Base-by-base conservation (phyloP, 2,888 invertebrate species). In the Plusia festucae region DNA sequence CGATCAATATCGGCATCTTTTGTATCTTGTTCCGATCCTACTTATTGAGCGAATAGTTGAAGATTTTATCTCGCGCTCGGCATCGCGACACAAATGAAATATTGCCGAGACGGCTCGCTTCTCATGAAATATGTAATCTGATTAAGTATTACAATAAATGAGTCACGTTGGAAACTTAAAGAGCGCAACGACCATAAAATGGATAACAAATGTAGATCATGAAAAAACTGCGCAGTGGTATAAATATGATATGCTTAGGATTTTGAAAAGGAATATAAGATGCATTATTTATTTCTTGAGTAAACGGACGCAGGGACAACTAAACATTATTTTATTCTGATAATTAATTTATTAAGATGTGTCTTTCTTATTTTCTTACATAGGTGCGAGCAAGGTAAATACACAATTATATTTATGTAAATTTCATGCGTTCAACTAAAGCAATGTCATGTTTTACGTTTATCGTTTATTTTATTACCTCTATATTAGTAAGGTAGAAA, bases 51-150 rank as follows among this genome's bases (percentile, higher is more conserved):
- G 84, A 88, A 89, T 88, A 88, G 85, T 85, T 84, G 81, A 83
- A 89, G 89, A 90, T 91, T 85, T 81, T 88, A 93, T 92, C 91
- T 88, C 79, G 77, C 82, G 82, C 85, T 88, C 86, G 86, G 88
- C 85, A 88, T 88, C 86, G 89, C 86, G 87, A 90, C 88, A 87
- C 85, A 88, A 88, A 91, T 90, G 87, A 92, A 91, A 90, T 90
- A 91, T 90, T 83, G 85, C 84, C 70, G 69, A 71, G 80, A 82
- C 79, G 82, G 79, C 81, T 84, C 78, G 79, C 82, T 89, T 87
- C 88, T 89, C 88, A 90, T 89, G 88, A 89, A 91, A 91, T 87
- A 89, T 88, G 82, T 88, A 89, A 89, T 90, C 86, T 88, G 88
- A 89, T 89, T 88, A 89, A 84, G 81, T 84, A 85, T 85, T 84